Evolutionary conservation across 2,797 vertebrate species (phyloP).

Genomic region (Pangasius krempfi): DNA sequence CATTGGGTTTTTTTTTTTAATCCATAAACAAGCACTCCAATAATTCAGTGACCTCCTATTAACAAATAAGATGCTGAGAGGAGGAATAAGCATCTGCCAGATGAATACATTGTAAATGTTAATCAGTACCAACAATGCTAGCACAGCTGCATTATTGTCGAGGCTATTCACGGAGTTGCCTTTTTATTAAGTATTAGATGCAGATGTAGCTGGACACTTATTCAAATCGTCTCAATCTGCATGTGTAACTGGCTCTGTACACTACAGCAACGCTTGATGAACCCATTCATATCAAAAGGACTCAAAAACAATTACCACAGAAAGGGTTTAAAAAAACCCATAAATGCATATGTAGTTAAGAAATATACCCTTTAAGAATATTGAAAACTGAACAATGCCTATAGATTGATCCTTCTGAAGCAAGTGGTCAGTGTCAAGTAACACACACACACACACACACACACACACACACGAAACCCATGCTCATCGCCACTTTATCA

Average conservation of each 20-base stretch:
- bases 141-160: background rate
- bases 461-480: background rate
- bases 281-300: background rate
- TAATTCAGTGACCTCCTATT: constrained; percentile 1
- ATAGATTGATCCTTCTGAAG: background rate
- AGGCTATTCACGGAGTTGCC: background rate
- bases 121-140: constrained; percentile 6
- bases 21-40: background rate
- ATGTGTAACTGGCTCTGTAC: background rate
- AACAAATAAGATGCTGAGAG: background rate
- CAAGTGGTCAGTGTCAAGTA: background rate
- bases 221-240: background rate
- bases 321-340: background rate
- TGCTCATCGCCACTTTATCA: background rate
- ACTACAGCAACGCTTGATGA: background rate
- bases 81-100: constrained; percentile 6
- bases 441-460: background rate
- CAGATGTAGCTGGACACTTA: background rate
- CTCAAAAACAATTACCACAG: background rate
- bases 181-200: background rate
- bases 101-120: background rate
- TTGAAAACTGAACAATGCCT: background rate
- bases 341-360: background rate
- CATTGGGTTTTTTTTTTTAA: background rate
- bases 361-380: background rate